A percentile compares a stretch with the other conserved stretches of the same genome.
These are phyloP conservation scores for Lasioglossum marginatum DNA, from an alignment of 2,888 invertebrate genomes.

Conservation along the genomic window DNA sequence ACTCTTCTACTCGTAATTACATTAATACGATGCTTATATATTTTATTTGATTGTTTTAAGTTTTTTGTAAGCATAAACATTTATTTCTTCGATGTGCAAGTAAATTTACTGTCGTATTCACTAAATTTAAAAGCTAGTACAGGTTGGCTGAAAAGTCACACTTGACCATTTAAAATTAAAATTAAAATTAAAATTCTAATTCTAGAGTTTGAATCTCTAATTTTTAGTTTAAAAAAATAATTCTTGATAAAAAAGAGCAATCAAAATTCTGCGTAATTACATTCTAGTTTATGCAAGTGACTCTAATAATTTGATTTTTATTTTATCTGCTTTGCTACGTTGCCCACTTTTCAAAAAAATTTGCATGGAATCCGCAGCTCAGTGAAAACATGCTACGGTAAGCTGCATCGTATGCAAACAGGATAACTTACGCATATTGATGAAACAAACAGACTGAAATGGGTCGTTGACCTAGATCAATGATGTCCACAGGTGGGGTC, in stretches of 20 bases:
- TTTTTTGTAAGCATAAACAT: not conserved
- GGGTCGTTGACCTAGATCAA: slow-evolving; percentile 5
- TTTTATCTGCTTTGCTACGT: not conserved
- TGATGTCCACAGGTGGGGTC: slow-evolving; percentile 15
- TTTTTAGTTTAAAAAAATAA: too few relatives aligned
- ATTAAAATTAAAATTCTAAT: too few relatives aligned
- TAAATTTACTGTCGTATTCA: not conserved
- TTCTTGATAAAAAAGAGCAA: not conserved
- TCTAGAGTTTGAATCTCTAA: too few relatives aligned
- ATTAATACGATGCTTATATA: not conserved
- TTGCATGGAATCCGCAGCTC: not conserved
- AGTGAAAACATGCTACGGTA: not conserved
- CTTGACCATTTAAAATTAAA: too few relatives aligned
- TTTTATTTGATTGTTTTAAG: too few relatives aligned
- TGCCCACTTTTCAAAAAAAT: not conserved
- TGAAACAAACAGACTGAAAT: slow-evolving; percentile 4
- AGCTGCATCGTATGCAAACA: not conserved
- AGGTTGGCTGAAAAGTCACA: not conserved
- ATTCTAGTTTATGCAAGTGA: not conserved
- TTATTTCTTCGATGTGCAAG: not conserved
- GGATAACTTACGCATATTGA: not conserved
- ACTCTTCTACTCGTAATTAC: not conserved
- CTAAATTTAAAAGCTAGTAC: not conserved
- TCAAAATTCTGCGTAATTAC: not conserved
- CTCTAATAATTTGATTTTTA: not conserved